Conservation (phyloP, 2,797 vertebrate species). For the Syndactyla subalaris region DNA sequence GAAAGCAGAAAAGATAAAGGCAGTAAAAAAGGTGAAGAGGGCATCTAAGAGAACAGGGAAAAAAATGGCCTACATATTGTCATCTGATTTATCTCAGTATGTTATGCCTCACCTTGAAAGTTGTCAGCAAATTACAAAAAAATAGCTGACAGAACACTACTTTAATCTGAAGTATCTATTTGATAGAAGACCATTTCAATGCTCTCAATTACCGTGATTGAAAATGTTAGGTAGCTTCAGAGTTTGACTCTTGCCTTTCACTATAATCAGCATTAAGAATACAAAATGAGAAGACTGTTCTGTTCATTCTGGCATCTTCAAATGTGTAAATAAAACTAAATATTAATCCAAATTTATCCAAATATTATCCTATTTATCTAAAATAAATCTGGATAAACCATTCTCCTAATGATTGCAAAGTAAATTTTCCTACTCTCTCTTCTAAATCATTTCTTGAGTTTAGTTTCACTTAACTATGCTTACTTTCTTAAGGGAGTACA, state of each 20-base stretch:
- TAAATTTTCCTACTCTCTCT: background rate
- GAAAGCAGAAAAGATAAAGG: background rate
- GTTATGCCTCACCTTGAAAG: background rate
- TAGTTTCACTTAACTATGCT: background rate
- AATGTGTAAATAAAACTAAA: background rate
- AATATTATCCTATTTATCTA: background rate
- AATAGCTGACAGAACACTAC: background rate
- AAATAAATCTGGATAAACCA: background rate
- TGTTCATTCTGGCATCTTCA: background rate
- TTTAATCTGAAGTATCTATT: background rate
- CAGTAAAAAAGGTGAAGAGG: constrained; percentile 12
- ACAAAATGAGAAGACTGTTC: background rate
- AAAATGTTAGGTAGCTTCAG: background rate
- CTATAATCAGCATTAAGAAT: background rate
- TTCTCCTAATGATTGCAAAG: background rate
- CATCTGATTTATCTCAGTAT: background rate
- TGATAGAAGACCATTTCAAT: background rate
- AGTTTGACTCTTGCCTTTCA: background rate
- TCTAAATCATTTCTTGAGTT: background rate
- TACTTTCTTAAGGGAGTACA: constrained; percentile 14
- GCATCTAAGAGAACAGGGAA: background rate
- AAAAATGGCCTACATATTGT: background rate
- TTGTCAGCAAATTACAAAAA: background rate
- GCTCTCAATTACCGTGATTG: background rate
- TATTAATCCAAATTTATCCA: background rate